phyloP scores from a whole-genome alignment of 2,888 invertebrate genomes.

The Ligdia adustata region DNA sequence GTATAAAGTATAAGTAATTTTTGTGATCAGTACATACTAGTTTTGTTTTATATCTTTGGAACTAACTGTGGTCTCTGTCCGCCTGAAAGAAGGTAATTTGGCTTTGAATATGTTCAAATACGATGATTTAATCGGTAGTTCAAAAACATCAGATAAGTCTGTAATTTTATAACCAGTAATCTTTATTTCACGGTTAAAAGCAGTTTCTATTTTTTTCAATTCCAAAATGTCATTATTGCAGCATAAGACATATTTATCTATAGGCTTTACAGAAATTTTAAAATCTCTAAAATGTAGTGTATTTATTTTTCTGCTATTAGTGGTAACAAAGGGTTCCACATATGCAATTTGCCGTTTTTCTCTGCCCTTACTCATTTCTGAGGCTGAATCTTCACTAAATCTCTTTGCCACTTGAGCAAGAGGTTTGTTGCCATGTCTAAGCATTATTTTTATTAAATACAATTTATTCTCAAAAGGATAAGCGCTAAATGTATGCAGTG shows the following conservation, averaged over 20 bases:
- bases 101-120: conserved; percentile 14
- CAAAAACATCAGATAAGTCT: conserved; percentile 8
- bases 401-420: conserved; percentile 9
- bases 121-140: conserved; percentile 12
- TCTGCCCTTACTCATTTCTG: too few relatives aligned
- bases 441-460: conserved; percentile 12
- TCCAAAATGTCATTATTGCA: not conserved
- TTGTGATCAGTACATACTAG: conserved; percentile 16
- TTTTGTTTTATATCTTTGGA: conserved; percentile 21
- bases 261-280: not conserved
- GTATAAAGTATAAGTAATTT: conserved; percentile 14
- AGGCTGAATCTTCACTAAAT: conserved; percentile 5
- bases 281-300: not conserved
- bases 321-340: not conserved
- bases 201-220: not conserved
- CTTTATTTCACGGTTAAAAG: conserved; percentile 1
- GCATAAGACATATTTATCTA: not conserved
- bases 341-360: not conserved
- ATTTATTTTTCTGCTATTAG: not conserved
- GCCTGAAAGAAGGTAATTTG: not conserved
- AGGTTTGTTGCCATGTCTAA: conserved; percentile 2
- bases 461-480: conserved; percentile 23
- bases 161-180: conserved; percentile 7
- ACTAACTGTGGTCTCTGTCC: not conserved
- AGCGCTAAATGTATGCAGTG: conserved; percentile 11